Evolutionary conservation across 2,113 vertebrate genomes (phyloP).

Genomic region (Axis porcinus): DNA sequence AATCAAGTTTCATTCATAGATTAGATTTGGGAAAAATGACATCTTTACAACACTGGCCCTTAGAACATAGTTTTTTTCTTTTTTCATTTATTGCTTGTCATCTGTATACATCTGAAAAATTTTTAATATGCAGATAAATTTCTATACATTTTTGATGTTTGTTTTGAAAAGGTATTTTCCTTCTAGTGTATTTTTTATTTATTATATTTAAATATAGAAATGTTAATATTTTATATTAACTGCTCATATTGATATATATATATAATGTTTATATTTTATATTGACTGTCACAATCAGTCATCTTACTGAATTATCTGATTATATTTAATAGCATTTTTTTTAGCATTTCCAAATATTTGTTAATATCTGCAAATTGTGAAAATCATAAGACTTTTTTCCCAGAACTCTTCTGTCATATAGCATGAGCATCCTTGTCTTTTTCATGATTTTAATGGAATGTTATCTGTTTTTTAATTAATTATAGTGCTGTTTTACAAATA

Average conservation of each 20-base stretch:
- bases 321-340: not conserved
- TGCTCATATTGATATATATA: not conserved
- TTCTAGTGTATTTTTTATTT: not conserved
- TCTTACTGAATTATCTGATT: not conserved
- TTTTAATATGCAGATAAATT: not conserved
- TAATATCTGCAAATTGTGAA: not conserved
- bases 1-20: not conserved
- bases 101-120: not conserved
- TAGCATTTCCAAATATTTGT: not conserved
- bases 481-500: not conserved
- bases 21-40: not conserved
- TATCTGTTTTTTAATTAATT: not conserved
- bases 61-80: not conserved
- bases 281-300: not conserved
- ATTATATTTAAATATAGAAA: not conserved
- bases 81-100: not conserved
- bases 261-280: not conserved
- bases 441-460: not conserved
- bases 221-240: not conserved
- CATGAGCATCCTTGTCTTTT: not conserved
- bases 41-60: not conserved
- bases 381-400: not conserved
- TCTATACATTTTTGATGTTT: not conserved
- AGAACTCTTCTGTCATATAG: not conserved
- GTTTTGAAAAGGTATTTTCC: not conserved